phyloP scores from a whole-genome alignment of 2,113 vertebrate genomes.

The Plotosus lineatus region DNA sequence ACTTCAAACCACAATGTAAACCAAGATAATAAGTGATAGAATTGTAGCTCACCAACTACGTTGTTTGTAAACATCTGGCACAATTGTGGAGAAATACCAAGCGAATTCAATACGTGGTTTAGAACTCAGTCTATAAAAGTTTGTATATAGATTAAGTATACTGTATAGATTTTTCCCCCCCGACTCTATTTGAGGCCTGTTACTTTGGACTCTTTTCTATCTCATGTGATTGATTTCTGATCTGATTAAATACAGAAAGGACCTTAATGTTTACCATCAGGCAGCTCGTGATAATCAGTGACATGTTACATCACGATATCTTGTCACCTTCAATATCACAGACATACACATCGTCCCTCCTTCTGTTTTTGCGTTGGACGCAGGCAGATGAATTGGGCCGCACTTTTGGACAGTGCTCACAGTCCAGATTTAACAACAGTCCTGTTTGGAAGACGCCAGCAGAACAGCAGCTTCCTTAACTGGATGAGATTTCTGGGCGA shows the following conservation, averaged over 20 bases:
- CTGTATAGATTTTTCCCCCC: no score
- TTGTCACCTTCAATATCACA: neutral
- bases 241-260: neutral
- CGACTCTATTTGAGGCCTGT: no score
- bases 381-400: neutral
- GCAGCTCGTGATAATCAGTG: neutral
- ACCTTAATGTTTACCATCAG: neutral
- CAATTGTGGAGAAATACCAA: neutral
- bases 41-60: neutral
- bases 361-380: neutral
- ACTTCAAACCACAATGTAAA: neutral
- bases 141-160: neutral
- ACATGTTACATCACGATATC: neutral
- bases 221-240: neutral
- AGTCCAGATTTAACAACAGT: neutral
- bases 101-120: neutral
- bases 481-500: neutral
- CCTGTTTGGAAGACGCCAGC: neutral
- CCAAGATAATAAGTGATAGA: neutral
- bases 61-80: constrained; percentile 11
- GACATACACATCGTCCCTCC: neutral
- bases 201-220: no score
- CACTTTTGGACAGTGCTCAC: neutral
- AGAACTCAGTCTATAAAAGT: neutral
- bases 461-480: neutral